phyloP scores from a whole-genome alignment of 1,140 invertebrate genomes.

The Ceratosolen fusciceps region DNA sequence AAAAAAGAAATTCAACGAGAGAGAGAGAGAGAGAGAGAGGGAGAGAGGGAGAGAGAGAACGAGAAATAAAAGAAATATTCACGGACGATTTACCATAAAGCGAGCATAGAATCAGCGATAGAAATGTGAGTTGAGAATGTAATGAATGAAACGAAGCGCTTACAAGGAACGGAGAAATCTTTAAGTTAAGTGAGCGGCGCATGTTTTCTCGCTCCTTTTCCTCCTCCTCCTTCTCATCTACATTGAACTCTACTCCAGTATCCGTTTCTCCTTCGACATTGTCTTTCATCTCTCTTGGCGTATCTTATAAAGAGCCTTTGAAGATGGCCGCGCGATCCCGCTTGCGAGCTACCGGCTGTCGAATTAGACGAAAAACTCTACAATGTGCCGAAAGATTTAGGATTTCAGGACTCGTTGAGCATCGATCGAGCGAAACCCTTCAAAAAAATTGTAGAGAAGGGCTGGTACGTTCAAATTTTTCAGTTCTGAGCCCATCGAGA shows the following conservation, averaged over 20 bases:
- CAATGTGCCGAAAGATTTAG: slow-evolving; percentile 48
- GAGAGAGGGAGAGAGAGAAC: background rate
- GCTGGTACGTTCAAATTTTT: slow-evolving; percentile 55
- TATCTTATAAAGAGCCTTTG: slow-evolving; percentile 58
- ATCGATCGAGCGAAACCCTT: background rate
- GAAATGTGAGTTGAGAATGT: slow-evolving; percentile 46
- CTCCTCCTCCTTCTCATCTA: slow-evolving; percentile 49
- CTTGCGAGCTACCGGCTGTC: slow-evolving; percentile 58
- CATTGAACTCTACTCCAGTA: slow-evolving; percentile 56
- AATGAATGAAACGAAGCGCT: slow-evolving; percentile 58
- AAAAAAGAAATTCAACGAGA: slow-evolving; percentile 25
- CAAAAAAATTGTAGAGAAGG: no score
- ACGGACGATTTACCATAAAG: slow-evolving; percentile 35
- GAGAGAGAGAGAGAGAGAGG: background rate
- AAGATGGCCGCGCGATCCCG: slow-evolving; percentile 55
- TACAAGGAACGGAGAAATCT: slow-evolving; percentile 49
- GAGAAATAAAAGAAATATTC: slow-evolving; percentile 12
- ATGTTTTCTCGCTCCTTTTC: slow-evolving; percentile 49
- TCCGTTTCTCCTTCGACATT: slow-evolving; percentile 61
- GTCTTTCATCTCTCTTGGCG: slow-evolving; percentile 57
- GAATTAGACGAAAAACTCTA: slow-evolving; percentile 67
- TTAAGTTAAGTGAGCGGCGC: slow-evolving; percentile 25
- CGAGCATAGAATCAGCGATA: slow-evolving; percentile 1
- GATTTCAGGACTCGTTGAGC: slow-evolving; percentile 50
- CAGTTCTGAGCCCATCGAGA: slow-evolving; percentile 54